Conservation (phyloP, 2,888 invertebrate genomes). For the Leptinotarsa juncta region DNA sequence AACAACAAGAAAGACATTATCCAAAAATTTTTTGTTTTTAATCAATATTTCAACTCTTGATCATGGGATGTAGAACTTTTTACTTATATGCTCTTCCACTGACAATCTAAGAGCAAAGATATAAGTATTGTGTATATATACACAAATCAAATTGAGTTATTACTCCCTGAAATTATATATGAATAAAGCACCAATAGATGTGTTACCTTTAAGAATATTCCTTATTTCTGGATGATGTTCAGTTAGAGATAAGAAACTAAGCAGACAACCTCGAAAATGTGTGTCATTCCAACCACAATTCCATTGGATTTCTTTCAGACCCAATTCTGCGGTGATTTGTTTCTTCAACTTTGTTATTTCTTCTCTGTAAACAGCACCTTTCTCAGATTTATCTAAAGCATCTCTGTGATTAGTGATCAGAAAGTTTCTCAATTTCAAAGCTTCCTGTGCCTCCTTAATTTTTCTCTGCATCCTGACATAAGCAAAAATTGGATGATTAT, state of each 20-base stretch:
- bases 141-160: no score
- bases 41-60: no score
- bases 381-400: slow-evolving; percentile 76
- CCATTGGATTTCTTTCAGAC: slow-evolving; percentile 75
- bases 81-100: no score
- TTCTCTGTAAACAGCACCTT: slow-evolving; percentile 69
- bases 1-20: no score
- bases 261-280: slow-evolving; percentile 90
- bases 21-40: no score
- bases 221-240: slow-evolving; percentile 80
- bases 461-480: slow-evolving; percentile 67
- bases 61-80: no score
- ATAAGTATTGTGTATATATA: no score
- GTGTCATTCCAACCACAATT: slow-evolving; percentile 91
- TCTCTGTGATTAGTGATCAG: slow-evolving; percentile 75
- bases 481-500: slow-evolving; percentile 69
- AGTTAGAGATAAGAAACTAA: slow-evolving; percentile 82
- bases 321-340: slow-evolving; percentile 70
- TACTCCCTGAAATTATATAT: no score
- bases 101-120: no score
- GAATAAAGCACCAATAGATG: slow-evolving; percentile 18
- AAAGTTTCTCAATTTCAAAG: slow-evolving; percentile 72
- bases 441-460: slow-evolving; percentile 64
- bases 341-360: slow-evolving; percentile 79
- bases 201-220: slow-evolving; percentile 73